Percentiles rank a stretch among this genome's conserved stretches.
These are phyloP conservation scores for Eucriotettix oculatus DNA, from an alignment of 2,888 invertebrate species.

Conservation along the genomic window DNA sequence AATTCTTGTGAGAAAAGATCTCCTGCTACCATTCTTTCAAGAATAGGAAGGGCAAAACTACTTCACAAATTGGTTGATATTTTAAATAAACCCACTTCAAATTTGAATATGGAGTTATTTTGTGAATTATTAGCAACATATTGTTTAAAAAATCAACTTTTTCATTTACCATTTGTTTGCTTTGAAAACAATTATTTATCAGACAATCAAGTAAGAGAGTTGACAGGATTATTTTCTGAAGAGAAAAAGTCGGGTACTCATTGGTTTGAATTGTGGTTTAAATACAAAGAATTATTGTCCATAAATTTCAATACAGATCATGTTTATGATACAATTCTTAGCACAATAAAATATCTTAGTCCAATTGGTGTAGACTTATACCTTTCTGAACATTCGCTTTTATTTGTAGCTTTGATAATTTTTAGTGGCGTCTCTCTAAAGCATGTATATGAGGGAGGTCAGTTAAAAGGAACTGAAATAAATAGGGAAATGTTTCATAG, in stretches of 20 bases:
- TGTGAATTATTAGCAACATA: constrained; percentile 34
- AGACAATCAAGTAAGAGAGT: neutral
- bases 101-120: constrained; percentile 29
- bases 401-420: constrained; percentile 39
- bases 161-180: constrained; percentile 5
- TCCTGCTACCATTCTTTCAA: constrained; percentile 36
- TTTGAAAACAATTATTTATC: constrained; percentile 4
- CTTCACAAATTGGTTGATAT: constrained; percentile 36
- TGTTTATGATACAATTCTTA: constrained; percentile 30
- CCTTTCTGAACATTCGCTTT: constrained; percentile 38
- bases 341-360: constrained; percentile 37
- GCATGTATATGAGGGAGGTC: neutral
- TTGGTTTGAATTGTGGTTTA: constrained; percentile 33
- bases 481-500: neutral
- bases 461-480: neutral
- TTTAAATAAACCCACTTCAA: constrained; percentile 22
- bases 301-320: constrained; percentile 27
- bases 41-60: constrained; percentile 40
- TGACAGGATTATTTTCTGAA: neutral
- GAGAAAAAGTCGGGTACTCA: constrained; percentile 11
- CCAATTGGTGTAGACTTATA: constrained; percentile 30
- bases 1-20: constrained; percentile 37
- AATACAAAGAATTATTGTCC: constrained; percentile 31
- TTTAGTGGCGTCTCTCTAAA: constrained; percentile 30
- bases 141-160: constrained; percentile 22